Percentiles rank a stretch among this genome's conserved stretches.
These are phyloP conservation scores for Eublepharis macularius DNA, from an alignment of 2,113 vertebrate genomes.

Conservation along the genomic window DNA sequence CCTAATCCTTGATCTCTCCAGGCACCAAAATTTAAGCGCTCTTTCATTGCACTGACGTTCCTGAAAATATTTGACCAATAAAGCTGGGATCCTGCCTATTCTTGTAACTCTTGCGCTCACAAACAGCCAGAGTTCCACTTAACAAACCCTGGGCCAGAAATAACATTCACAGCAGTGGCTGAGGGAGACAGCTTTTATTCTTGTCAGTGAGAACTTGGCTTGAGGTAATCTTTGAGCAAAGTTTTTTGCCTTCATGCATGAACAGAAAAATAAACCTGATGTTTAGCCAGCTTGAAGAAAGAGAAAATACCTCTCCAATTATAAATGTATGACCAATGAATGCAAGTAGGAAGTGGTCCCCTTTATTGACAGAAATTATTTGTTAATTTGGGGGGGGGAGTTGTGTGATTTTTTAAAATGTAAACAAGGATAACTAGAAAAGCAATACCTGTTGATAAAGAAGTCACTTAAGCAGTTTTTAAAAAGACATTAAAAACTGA, in stretches of 20 bases:
- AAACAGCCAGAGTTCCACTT: not conserved
- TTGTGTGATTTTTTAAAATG: not conserved
- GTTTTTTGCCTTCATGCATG: not conserved
- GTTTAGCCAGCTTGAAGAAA: not conserved
- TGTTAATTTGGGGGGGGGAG: not conserved
- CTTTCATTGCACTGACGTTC: not conserved
- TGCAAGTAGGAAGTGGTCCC: not conserved
- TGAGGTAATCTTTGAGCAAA: not conserved
- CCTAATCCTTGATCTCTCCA: not conserved
- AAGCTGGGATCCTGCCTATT: conserved; percentile 1
- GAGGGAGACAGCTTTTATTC: not conserved
- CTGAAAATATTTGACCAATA: not conserved
- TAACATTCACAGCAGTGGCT: not conserved
- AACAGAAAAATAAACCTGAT: not conserved
- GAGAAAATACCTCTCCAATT: not conserved
- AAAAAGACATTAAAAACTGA: not conserved
- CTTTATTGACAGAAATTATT: not conserved
- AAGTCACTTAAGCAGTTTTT: not conserved
- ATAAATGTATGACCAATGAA: not conserved
- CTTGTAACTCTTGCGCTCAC: not conserved
- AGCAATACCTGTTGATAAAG: no score
- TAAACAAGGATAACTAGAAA: not conserved
- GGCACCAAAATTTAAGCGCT: not conserved
- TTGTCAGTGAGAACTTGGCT: not conserved
- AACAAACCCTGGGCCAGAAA: not conserved